These are phyloP conservation scores for Nematolebias whitei DNA, from an alignment of 2,113 vertebrate genomes.

Conservation along the genomic window DNA sequence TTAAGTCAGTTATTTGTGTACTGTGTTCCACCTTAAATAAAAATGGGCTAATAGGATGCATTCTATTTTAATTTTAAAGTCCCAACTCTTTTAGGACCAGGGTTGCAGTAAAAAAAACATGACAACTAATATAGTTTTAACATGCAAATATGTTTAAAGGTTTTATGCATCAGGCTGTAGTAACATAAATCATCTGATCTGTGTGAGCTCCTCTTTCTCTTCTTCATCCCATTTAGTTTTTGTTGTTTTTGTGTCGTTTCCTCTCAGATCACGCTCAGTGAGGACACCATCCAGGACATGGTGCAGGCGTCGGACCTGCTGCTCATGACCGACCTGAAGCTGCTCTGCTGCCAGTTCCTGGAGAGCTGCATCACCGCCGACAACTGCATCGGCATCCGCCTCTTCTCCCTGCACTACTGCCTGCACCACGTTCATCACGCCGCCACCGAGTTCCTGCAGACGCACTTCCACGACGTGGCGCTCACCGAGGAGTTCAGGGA, in stretches of 20 bases:
- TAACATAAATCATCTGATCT: no score
- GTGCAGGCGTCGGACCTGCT: slow-evolving; percentile 97
- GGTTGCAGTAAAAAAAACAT: no score
- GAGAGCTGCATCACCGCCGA: slow-evolving; percentile 96
- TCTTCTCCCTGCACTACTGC: slow-evolving; percentile 96
- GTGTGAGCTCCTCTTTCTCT: no score
- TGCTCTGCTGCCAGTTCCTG: slow-evolving; percentile 95
- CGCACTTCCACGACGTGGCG: slow-evolving; percentile 94
- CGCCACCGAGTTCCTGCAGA: slow-evolving; percentile 96
- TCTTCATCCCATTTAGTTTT: no score
- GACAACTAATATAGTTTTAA: no score
- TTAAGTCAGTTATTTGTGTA: no score
- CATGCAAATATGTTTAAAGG: no score
- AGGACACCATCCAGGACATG: slow-evolving; percentile 97
- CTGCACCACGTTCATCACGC: slow-evolving; percentile 92
- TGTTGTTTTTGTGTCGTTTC: not conserved
- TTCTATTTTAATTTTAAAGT: no score
- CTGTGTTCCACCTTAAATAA: no score
- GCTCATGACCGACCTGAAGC: slow-evolving; percentile 95
- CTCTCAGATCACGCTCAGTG: slow-evolving; percentile 89
- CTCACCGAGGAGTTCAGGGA: slow-evolving; percentile 93
- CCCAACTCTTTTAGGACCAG: no score
- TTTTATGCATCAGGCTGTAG: no score
- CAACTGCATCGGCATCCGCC: slow-evolving; percentile 97
- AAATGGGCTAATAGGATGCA: no score